A percentile compares a stretch with the other conserved stretches of the same genome.
phyloP scores from a whole-genome alignment of 2,797 vertebrate species.

The Ptychadena robeensis region DNA sequence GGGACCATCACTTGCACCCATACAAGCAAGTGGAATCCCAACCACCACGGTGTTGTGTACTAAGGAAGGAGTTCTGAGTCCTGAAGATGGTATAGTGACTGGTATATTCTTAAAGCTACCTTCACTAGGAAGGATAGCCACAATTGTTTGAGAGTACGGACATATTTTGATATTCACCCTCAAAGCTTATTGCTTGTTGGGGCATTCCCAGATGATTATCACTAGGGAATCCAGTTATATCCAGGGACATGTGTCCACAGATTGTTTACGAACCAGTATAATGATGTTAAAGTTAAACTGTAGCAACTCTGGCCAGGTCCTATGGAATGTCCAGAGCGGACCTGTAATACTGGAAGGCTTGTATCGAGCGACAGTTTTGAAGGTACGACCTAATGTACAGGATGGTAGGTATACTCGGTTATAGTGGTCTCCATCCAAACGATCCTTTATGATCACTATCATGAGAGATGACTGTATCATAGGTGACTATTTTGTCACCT shows the following conservation, averaged over 20 bases:
- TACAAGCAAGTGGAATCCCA: neutral
- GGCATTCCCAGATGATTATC: neutral
- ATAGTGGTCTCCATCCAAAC: neutral
- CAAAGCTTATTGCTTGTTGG: neutral
- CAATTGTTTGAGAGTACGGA: neutral
- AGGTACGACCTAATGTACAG: neutral
- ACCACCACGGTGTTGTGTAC: neutral
- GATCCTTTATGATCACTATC: neutral
- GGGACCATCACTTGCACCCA: neutral
- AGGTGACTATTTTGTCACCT: constrained; percentile 10
- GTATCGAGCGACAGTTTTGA: no score
- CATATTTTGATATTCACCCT: constrained; percentile 1
- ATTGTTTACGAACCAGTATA: neutral
- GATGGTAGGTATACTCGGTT: no score
- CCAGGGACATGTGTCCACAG: constrained; percentile 5
- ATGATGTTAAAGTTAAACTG: constrained; percentile 15
- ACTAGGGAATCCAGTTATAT: neutral
- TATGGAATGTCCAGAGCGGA: neutral
- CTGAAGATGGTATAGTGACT: constrained; percentile 6
- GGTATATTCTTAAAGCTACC: neutral
- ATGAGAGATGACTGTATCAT: no score
- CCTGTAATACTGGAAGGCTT: neutral
- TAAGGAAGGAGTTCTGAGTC: neutral
- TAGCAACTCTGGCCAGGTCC: neutral
- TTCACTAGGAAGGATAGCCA: neutral